phyloP scores from a whole-genome alignment of 2,888 invertebrate genomes.

The Erebia epiphron region DNA sequence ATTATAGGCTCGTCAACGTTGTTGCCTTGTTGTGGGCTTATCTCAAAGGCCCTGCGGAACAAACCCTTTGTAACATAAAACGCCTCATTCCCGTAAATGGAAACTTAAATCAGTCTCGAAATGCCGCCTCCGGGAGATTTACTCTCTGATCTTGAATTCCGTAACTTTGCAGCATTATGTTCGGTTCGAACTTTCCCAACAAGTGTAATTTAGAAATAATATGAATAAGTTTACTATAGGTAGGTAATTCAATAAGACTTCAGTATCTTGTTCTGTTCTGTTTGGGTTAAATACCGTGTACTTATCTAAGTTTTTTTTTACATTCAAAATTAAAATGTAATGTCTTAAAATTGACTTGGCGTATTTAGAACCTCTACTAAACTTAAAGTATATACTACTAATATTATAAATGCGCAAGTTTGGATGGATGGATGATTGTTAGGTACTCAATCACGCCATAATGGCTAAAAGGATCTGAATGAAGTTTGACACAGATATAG shows the following conservation, averaged over 20 bases:
- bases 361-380: no score
- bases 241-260: conserved; percentile 27
- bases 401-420: background rate
- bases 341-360: no score
- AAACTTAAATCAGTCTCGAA: conserved; percentile 68
- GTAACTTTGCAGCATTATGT: conserved; percentile 43
- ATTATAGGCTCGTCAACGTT: conserved; percentile 22
- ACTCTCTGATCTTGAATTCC: conserved; percentile 47
- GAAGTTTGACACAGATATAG: no score
- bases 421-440: no score
- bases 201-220: conserved; percentile 32
- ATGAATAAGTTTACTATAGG: background rate
- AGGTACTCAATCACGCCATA: no score
- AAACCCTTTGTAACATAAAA: conserved; percentile 65
- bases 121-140: conserved; percentile 49
- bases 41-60: conserved; percentile 55
- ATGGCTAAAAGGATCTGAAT: no score
- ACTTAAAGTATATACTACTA: no score
- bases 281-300: background rate
- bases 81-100: conserved; percentile 57
- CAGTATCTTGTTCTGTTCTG: background rate
- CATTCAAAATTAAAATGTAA: no score
- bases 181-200: conserved; percentile 32
- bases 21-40: conserved; percentile 49
- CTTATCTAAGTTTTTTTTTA: no score